These are phyloP conservation scores for Phalacrocorax aristotelis DNA, from an alignment of 2,113 vertebrate genomes.

Conservation along the genomic window DNA sequence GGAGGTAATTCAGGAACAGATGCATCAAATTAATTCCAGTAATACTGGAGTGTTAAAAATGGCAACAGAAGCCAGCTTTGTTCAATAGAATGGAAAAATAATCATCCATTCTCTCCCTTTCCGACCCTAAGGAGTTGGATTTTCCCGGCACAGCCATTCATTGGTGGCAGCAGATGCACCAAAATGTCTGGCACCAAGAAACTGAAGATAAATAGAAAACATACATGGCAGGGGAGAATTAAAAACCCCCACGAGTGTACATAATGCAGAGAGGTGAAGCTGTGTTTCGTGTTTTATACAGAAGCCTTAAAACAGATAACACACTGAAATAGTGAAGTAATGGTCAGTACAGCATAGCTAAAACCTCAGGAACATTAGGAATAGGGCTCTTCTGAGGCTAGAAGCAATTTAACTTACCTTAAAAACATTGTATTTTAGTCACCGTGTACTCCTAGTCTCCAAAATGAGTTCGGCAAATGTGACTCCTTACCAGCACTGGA, in stretches of 20 bases:
- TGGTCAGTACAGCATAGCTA: background rate
- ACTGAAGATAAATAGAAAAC: constrained; percentile 10
- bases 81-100: constrained; percentile 55
- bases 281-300: background rate
- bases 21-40: constrained; percentile 66
- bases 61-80: constrained; percentile 62
- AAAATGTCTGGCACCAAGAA: constrained; percentile 1
- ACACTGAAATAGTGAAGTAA: background rate
- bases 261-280: background rate
- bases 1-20: constrained; percentile 62
- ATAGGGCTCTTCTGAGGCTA: background rate
- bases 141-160: constrained; percentile 38
- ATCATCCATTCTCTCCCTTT: constrained; percentile 39
- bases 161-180: constrained; percentile 37
- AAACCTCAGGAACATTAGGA: background rate
- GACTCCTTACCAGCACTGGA: background rate
- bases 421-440: background rate
- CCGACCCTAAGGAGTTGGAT: background rate
- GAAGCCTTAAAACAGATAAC: background rate
- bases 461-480: background rate
- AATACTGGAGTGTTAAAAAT: constrained; percentile 56
- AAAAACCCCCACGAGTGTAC: fast-evolving
- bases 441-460: too few relatives aligned
- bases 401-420: background rate
- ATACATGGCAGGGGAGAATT: background rate